phyloP scores from a whole-genome alignment of 2,797 vertebrate species.

The Acrossocheilus wenchowensis region DNA sequence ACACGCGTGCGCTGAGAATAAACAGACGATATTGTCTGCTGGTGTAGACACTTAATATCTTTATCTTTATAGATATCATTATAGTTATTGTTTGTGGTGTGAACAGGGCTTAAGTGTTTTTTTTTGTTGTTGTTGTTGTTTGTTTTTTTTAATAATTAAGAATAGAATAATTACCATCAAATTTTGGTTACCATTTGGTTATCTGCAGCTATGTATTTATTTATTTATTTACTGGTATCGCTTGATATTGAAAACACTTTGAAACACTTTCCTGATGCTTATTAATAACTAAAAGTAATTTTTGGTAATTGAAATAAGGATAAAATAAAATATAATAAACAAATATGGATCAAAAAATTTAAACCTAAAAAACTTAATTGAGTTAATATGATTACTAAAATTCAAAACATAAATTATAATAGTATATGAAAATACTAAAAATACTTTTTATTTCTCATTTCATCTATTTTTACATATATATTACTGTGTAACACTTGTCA shows the following conservation, averaged over 20 bases:
- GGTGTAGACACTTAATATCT: no score
- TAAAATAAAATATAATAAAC: not conserved
- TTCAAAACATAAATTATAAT: not conserved
- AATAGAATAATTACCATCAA: not conserved
- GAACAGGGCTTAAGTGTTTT: no score
- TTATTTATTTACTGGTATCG: not conserved
- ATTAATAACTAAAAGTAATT: rapidly evolving
- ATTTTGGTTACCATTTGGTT: not conserved
- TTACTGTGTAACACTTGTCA: not conserved
- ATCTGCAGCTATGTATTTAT: not conserved
- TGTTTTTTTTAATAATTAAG: no score
- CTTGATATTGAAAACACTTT: not conserved
- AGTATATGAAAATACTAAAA: not conserved
- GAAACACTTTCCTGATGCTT: not conserved
- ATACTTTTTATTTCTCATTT: no score
- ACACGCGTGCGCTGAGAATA: no score
- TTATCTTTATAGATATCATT: no score
- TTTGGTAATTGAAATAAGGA: not conserved
- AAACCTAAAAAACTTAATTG: not conserved
- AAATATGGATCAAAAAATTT: not conserved
- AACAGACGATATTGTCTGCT: no score
- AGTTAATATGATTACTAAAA: not conserved
- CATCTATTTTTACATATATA: not conserved
- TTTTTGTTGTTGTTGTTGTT: no score
- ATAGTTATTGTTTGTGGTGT: no score